These are phyloP conservation scores for Schizopygopsis pylzovi DNA, from an alignment of 2,797 vertebrate species.

Conservation along the genomic window DNA sequence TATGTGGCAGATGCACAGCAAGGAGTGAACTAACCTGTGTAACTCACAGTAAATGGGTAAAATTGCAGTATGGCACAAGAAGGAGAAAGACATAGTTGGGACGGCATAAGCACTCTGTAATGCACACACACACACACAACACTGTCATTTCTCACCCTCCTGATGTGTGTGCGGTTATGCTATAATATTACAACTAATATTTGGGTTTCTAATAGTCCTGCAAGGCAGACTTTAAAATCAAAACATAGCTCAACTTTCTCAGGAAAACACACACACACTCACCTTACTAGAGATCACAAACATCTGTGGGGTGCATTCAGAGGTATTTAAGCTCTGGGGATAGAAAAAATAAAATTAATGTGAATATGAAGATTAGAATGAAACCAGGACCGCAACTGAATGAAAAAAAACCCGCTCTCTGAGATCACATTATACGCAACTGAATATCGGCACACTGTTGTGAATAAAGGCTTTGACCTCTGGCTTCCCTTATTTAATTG, in stretches of 20 bases:
- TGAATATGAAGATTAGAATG: slow-evolving; percentile 16
- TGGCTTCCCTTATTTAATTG: slow-evolving; percentile 66
- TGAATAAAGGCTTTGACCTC: slow-evolving; percentile 54
- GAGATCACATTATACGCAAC: not conserved
- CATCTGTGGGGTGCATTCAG: slow-evolving; percentile 88
- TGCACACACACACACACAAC: slow-evolving; percentile 48
- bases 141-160: slow-evolving; percentile 50
- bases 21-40: slow-evolving; percentile 78
- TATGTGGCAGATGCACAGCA: not conserved
- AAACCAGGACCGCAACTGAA: not conserved
- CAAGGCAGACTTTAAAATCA: slow-evolving; percentile 36
- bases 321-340: slow-evolving; percentile 80
- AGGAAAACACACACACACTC: slow-evolving; percentile 51
- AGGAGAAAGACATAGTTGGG: slow-evolving; percentile 96
- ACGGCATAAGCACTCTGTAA: slow-evolving; percentile 91
- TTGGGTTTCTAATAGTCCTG: slow-evolving; percentile 47
- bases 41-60: slow-evolving; percentile 96
- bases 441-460: not conserved
- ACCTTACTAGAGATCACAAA: slow-evolving; percentile 94
- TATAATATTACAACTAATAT: slow-evolving; percentile 49
- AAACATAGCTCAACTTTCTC: slow-evolving; percentile 39
- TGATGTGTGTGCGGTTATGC: slow-evolving; percentile 20
- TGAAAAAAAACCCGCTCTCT: not conserved
- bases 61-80: slow-evolving; percentile 94
- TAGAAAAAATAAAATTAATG: slow-evolving; percentile 39